phyloP scores from a whole-genome alignment of 2,888 invertebrate genomes.

The Parnassius apollo region DNA sequence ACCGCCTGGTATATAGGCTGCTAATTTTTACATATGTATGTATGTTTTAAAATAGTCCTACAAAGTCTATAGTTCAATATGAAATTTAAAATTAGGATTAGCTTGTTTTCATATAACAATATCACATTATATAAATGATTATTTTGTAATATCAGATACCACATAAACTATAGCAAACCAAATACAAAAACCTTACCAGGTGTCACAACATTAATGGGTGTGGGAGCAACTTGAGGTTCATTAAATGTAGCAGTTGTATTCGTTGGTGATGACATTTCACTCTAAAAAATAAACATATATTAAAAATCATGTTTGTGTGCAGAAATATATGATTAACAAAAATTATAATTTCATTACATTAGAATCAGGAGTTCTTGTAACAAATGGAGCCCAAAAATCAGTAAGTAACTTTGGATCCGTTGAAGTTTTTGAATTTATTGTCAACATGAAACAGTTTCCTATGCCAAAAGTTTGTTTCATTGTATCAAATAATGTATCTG shows the following conservation, averaged over 20 bases:
- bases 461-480: conserved; percentile 94
- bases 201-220: conserved; percentile 33
- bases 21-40: too few species aligned
- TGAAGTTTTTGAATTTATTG: conserved; percentile 91
- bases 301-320: too few species aligned
- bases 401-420: conserved; percentile 79
- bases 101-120: too few species aligned
- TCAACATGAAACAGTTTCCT: conserved; percentile 92
- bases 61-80: too few species aligned
- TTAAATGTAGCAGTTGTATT: conserved; percentile 46
- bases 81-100: too few species aligned
- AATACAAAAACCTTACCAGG: conserved; percentile 40
- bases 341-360: conserved; percentile 12
- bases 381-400: conserved; percentile 93
- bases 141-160: not conserved
- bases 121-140: too few species aligned
- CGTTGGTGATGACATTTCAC: conserved; percentile 50
- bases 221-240: conserved; percentile 49
- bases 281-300: conserved; percentile 40
- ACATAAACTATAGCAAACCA: not conserved
- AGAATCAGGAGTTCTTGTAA: conserved; percentile 81
- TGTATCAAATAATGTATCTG: conserved; percentile 90
- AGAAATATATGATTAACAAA: not conserved
- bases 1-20: too few species aligned
- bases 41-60: too few species aligned